Evolutionary conservation across 2,113 vertebrate genomes (phyloP), one percentile per base, ranked within the genome.

Genomic region (Equus quagga): DNA sequence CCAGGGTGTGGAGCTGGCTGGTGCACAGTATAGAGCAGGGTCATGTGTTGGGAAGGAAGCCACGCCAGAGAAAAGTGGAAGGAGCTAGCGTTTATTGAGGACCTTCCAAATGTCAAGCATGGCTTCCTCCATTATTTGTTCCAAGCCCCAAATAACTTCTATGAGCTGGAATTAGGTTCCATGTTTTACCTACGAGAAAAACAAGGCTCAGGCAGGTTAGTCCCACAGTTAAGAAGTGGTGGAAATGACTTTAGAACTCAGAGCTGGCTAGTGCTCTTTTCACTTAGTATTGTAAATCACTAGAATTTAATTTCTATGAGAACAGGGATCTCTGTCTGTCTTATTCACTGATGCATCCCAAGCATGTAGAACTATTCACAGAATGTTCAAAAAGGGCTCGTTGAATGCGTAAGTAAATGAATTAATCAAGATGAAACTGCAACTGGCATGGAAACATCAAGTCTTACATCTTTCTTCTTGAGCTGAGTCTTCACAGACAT

Each of bases 401-500:
- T 12, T 93, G 65, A 93, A 85, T 76, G 19, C 82, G 89, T 51
- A 26, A 87, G 49, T 33, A 60, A 94, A 90, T 91, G 88, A 75
- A 81, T 92, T 91, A 62, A 93, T 81, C 44, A 94, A 79, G 58
- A 84, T 8, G 67, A 89, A 97, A 93, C 31, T 60, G 75, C 9
- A 83, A 70, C 0, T 15, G n/a, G 6, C 83, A 67, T 33, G 58
- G 36, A 95, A 91, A 76, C 46, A 78, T 76, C 41, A 79, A 87
- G 24, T 36, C 56, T 75, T 44, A 51, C 6, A 10, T 76, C 26
- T 44, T 76, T 93, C 15, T 84, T 81, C 67, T 64, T 44, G 24
- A 93, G 69, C 4, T 8, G 41, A 91, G 14, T 89, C 86, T 87
- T 76, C 51, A 73, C 1, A 96, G 75, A 73, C 28, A 67, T 33